Evolutionary conservation across 2,113 vertebrate genomes (phyloP), one percentile per base, ranked within the genome.

Genomic region (Condylura cristata): DNA sequence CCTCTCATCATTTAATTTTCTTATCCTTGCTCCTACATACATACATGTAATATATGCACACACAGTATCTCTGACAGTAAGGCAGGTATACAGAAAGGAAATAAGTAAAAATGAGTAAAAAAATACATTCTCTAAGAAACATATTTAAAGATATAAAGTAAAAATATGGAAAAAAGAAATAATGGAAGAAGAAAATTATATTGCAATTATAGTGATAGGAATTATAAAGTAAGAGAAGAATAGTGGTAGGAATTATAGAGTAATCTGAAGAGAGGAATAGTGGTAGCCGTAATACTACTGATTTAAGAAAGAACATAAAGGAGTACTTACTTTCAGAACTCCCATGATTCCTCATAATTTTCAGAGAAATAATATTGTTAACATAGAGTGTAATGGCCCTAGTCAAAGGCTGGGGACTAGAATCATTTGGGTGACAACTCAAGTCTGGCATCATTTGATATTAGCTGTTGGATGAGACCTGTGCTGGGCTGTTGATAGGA

Each of bases 131-230:
- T 66, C 8, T 61, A 76, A 66, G 26, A 87, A 60, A 84, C 0
- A 46, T 17, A 68, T 80, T 71, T 22, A 82, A 51, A 61, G 37
- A 51, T 63, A 39, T 80, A 61, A 91, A 53, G 34, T 58, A 90
- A 30, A 66, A 86, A 89, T 44, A 37, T 75, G 41, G 34, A 87
- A 28, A 63, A 91, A 92, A 66, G n/a, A 68, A 81, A 63, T 60
- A 79, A 32, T 87, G 60, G 30, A 92, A 91, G 41, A 51, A 93
- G 51, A 90, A 95, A 93, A 63, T 9, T 51, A 68, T 30, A 12
- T 83, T 84, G 41, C 20, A 96, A n/a, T 85, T 82, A 53, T 32
- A 60, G 1, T 81, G 66, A 30, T 80, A 84, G 58, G 44, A 85
- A 87, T 61, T 85, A 5, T 44, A 84, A 65, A 75, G 6, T 88